A percentile compares a stretch with the other conserved stretches of the same genome.
Evolutionary conservation across 2,888 invertebrate species (phyloP).

Genomic region (Tachina grossa): DNA sequence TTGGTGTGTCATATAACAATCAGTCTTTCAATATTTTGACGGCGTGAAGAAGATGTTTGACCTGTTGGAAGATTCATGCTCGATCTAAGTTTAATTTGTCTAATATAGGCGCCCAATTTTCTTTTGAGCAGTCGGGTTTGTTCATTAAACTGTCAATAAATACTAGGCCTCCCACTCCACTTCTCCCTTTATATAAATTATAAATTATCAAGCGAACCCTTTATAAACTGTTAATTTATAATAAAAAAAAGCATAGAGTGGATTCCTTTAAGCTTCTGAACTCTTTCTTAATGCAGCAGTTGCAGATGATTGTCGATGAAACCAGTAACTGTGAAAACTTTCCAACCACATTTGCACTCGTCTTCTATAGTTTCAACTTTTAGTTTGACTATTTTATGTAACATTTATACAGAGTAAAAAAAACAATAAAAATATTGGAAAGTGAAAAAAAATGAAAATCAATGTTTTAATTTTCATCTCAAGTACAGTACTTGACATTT

Average conservation of each 20-base stretch:
- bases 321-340: conserved; percentile 41
- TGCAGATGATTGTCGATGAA: not conserved
- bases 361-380: not conserved
- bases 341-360: conserved; percentile 19
- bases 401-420: not conserved
- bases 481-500: conserved; percentile 49
- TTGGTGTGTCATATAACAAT: too few species aligned
- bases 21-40: too few species aligned
- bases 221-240: not conserved
- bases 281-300: not conserved
- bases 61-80: too few species aligned
- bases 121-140: too few species aligned
- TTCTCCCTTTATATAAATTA: too few species aligned
- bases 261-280: conserved; percentile 21
- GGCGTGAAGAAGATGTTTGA: too few species aligned
- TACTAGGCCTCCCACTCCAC: too few species aligned
- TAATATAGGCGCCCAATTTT: too few species aligned
- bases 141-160: too few species aligned
- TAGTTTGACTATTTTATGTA: conserved; percentile 38
- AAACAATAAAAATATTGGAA: not conserved
- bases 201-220: too few species aligned
- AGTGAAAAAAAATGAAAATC: not conserved
- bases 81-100: too few species aligned
- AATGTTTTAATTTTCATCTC: conserved; percentile 39
- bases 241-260: not conserved